Conservation (phyloP, 2,797 vertebrate species). For the Neosilurus hyrtlii region DNA sequence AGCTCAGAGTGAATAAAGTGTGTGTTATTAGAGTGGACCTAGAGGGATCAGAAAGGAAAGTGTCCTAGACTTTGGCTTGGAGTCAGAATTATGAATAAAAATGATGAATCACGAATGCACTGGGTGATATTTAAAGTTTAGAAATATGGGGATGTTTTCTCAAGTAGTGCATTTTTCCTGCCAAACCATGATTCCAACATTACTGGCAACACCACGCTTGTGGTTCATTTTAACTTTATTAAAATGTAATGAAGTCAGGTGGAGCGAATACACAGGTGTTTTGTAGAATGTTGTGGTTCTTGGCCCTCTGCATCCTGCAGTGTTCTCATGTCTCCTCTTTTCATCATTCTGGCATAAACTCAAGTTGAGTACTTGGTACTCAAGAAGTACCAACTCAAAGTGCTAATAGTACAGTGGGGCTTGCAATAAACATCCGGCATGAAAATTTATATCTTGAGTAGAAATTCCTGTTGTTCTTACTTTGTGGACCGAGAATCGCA, state of each 20-base stretch:
- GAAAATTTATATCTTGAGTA: too few species aligned
- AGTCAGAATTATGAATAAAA: neutral
- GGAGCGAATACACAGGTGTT: neutral
- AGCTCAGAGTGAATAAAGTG: neutral
- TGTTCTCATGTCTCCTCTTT: neutral
- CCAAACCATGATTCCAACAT: neutral
- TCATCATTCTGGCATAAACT: neutral
- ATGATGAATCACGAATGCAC: too few species aligned
- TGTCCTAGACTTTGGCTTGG: too few species aligned
- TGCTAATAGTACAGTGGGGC: too few species aligned
- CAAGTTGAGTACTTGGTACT: too few species aligned
- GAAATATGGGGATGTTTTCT: neutral
- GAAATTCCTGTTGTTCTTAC: too few species aligned
- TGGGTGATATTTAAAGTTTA: neutral
- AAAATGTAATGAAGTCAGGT: neutral
- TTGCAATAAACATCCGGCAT: too few species aligned
- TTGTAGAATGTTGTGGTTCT: neutral
- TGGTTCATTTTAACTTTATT: too few species aligned
- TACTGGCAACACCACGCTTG: neutral
- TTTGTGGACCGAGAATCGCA: too few species aligned
- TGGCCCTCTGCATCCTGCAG: neutral
- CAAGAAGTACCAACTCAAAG: too few species aligned
- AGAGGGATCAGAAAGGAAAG: too few species aligned
- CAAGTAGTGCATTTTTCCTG: neutral
- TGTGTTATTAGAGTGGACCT: neutral